Conservation (phyloP, 2,888 invertebrate species). For the Dimorphilus gyrociliatus region DNA sequence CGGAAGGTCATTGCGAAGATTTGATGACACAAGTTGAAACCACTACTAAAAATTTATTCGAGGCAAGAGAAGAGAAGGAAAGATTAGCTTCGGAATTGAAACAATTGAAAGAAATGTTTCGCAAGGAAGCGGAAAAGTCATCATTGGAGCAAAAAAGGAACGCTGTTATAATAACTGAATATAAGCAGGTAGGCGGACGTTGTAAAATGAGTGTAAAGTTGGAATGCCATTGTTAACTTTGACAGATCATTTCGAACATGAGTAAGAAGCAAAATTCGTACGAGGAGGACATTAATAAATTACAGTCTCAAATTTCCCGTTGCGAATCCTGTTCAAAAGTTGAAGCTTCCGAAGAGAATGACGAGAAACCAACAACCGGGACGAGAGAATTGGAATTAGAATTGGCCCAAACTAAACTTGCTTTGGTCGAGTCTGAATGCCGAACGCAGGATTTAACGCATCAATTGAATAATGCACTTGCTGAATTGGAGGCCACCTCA, state of each 20-base stretch:
- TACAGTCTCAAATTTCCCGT: too few species aligned
- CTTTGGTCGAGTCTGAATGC: constrained; percentile 90
- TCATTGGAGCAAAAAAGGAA: constrained; percentile 43
- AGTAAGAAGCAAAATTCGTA: too few species aligned
- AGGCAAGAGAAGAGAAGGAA: constrained; percentile 56
- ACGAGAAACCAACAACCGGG: too few species aligned
- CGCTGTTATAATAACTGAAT: constrained; percentile 68
- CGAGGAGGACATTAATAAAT: too few species aligned
- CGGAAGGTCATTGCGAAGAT: constrained; percentile 39
- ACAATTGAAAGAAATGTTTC: constrained; percentile 50
- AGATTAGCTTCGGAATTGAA: constrained; percentile 49
- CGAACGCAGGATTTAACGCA: constrained; percentile 79
- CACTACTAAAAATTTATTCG: constrained; percentile 41
- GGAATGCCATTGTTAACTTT: not conserved
- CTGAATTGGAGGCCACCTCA: constrained; percentile 54
- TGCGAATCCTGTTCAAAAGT: too few species aligned
- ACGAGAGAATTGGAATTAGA: constrained; percentile 87
- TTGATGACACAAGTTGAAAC: constrained; percentile 36
- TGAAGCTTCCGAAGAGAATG: too few species aligned
- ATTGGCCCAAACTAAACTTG: constrained; percentile 85
- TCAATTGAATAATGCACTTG: constrained; percentile 61
- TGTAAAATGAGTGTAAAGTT: not conserved
- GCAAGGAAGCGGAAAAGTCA: constrained; percentile 47
- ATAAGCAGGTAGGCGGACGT: constrained; percentile 63
- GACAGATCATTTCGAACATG: too few species aligned